phyloP scores from a whole-genome alignment of 2,797 vertebrate species.

The Huso huso region DNA sequence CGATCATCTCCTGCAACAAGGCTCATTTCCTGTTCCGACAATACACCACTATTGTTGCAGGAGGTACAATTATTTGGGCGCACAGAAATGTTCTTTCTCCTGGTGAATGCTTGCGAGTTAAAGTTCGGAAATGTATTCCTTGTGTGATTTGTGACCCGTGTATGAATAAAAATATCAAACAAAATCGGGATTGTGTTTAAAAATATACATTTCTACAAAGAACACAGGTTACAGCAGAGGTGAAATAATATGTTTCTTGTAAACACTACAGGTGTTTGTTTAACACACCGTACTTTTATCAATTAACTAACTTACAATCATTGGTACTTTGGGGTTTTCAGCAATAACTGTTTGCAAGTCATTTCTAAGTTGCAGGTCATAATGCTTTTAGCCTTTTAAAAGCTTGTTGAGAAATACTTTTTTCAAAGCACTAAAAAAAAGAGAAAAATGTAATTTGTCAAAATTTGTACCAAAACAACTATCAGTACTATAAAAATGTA shows the following conservation, averaged over 20 bases:
- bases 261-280: no score
- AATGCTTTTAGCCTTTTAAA: slow-evolving; percentile 42
- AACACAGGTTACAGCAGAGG: background rate
- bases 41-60: no score
- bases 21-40: no score
- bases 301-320: slow-evolving; percentile 67
- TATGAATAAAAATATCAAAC: background rate
- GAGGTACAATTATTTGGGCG: no score
- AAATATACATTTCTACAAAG: background rate
- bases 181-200: background rate
- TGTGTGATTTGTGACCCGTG: background rate
- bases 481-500: no score
- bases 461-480: no score
- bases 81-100: no score
- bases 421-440: slow-evolving; percentile 69
- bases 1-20: no score
- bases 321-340: slow-evolving; percentile 56
- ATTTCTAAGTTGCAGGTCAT: slow-evolving; percentile 76
- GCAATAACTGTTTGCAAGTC: slow-evolving; percentile 73
- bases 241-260: no score
- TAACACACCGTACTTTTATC: background rate
- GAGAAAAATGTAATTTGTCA: slow-evolving; percentile 21
- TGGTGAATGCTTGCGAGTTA: no score
- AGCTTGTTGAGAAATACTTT: slow-evolving; percentile 69
- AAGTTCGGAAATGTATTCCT: no score